Percentiles rank a stretch among this genome's conserved stretches.
Conservation (phyloP, 2,797 vertebrate species). For the Squalus acanthias region DNA sequence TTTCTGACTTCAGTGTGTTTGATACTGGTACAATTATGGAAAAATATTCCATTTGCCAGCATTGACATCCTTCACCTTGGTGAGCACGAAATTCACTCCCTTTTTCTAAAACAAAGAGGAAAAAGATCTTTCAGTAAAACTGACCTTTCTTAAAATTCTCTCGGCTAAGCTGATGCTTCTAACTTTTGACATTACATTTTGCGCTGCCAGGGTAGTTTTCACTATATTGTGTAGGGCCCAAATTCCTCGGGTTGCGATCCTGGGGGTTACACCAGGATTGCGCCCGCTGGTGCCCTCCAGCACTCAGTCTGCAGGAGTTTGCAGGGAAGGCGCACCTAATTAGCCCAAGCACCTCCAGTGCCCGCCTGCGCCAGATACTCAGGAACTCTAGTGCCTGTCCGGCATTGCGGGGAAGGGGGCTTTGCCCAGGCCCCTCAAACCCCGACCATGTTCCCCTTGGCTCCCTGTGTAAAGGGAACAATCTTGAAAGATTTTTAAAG, state of each 20-base stretch:
- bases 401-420: too few relatives aligned
- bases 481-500: neutral
- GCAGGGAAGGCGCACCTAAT: neutral
- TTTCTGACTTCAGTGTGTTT: neutral
- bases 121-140: neutral
- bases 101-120: neutral
- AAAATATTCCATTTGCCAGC: neutral
- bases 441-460: neutral
- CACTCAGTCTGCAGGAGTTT: neutral
- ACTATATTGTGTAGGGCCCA: neutral
- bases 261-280: neutral
- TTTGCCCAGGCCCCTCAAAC: neutral
- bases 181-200: neutral
- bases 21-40: too few relatives aligned
- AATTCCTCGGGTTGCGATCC: neutral
- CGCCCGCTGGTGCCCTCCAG: neutral
- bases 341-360: neutral
- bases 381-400: too few relatives aligned
- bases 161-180: neutral
- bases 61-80: neutral
- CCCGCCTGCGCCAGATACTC: neutral
- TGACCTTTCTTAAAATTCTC: neutral
- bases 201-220: too few relatives aligned
- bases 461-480: neutral
- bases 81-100: neutral